Evolutionary conservation across 2,888 invertebrate species (phyloP).

Genomic region (Apamea anceps): DNA sequence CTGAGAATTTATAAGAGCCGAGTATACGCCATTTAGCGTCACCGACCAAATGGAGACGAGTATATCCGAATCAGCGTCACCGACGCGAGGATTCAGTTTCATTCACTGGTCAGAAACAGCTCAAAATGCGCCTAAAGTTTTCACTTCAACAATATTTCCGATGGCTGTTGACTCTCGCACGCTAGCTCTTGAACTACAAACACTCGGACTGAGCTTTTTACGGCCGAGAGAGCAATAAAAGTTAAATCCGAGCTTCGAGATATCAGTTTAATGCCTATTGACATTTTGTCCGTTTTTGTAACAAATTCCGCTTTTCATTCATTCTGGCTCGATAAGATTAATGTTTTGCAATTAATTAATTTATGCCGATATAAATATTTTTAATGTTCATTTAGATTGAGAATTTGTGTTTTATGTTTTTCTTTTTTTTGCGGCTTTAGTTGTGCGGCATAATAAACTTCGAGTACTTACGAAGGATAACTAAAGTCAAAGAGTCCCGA

Average conservation of each 20-base stretch:
- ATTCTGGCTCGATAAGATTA: conserved; percentile 67
- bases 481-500: not conserved
- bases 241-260: conserved; percentile 79
- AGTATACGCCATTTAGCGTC: not conserved
- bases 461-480: not conserved
- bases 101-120: not conserved
- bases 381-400: conserved; percentile 53
- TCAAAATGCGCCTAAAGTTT: not conserved
- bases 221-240: conserved; percentile 76
- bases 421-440: not conserved
- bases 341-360: conserved; percentile 72
- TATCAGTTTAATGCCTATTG: conserved; percentile 78
- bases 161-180: conserved; percentile 25
- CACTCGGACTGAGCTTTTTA: conserved; percentile 77
- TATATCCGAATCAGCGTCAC: not conserved
- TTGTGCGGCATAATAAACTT: not conserved
- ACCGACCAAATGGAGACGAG: too few species aligned
- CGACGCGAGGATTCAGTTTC: not conserved
- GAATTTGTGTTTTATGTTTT: conserved; percentile 31
- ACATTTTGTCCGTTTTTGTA: conserved; percentile 75
- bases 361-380: conserved; percentile 56
- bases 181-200: conserved; percentile 70
- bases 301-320: conserved; percentile 61
- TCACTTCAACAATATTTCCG: not conserved
- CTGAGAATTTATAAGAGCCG: not conserved